Evolutionary conservation across 2,113 vertebrate species (phyloP).

Genomic region (Hydropotes inermis): DNA sequence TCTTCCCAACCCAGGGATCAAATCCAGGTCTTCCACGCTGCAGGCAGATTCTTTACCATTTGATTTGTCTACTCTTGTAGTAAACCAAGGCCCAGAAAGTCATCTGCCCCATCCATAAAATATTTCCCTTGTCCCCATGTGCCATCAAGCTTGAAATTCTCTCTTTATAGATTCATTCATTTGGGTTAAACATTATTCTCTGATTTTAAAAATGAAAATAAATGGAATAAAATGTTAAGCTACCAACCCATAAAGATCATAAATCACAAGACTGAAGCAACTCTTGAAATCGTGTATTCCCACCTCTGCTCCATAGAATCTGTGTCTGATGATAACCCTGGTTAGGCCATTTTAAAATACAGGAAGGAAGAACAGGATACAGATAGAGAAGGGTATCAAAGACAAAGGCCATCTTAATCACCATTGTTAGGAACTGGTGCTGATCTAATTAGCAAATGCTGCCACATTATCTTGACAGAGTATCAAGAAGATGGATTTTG

Average conservation of each 20-base stretch:
- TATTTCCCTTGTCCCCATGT: not conserved
- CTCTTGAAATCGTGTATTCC: not conserved
- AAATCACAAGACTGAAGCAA: not conserved
- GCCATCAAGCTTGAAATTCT: slow-evolving; percentile 2
- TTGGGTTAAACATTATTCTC: not conserved
- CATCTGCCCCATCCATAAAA: not conserved
- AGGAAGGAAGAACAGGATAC: not conserved
- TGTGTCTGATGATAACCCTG: not conserved
- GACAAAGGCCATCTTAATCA: not conserved
- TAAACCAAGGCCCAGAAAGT: not conserved
- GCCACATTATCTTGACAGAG: not conserved
- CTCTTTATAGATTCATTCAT: slow-evolving; percentile 6
- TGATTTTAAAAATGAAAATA: slow-evolving; percentile 33
- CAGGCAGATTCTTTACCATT: not conserved
- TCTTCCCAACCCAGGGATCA: not conserved
- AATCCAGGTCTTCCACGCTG: not conserved
- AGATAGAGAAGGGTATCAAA: not conserved
- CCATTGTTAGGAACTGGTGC: not conserved
- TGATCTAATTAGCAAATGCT: not conserved
- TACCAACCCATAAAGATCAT: not conserved
- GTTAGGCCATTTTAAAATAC: not conserved
- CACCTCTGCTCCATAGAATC: not conserved
- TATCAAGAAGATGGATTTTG: not conserved
- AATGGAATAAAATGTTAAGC: not conserved
- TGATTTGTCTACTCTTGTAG: not conserved